phyloP scores from a whole-genome alignment of 2,888 invertebrate species.

The Drosophila niveifrons region DNA sequence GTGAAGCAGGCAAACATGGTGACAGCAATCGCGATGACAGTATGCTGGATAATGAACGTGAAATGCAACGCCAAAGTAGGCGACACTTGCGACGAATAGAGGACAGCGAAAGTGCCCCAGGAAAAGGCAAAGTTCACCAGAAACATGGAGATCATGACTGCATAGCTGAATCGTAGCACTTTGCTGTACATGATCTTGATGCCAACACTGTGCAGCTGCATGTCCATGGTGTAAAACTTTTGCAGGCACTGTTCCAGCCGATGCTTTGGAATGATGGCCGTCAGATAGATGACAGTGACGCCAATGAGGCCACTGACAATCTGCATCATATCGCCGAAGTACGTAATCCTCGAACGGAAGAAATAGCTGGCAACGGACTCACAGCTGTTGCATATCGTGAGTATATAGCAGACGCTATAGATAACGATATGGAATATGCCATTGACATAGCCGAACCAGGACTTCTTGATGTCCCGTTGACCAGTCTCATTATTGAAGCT shows the following conservation, averaged over 20 bases:
- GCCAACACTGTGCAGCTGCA: slow-evolving; percentile 77
- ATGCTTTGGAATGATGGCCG: slow-evolving; percentile 80
- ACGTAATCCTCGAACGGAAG: slow-evolving; percentile 82
- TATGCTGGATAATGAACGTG: slow-evolving; percentile 83
- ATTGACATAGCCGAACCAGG: slow-evolving; percentile 80
- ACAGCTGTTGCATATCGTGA: slow-evolving; percentile 79
- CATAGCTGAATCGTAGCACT: slow-evolving; percentile 78
- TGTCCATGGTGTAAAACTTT: slow-evolving; percentile 78
- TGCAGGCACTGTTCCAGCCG: slow-evolving; percentile 77
- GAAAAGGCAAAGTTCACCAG: slow-evolving; percentile 74
- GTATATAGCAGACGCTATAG: slow-evolving; percentile 76
- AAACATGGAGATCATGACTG: slow-evolving; percentile 70
- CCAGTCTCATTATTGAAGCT: slow-evolving; percentile 52
- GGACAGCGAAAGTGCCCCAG: slow-evolving; percentile 75
- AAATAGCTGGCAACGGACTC: slow-evolving; percentile 84
- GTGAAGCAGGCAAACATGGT: slow-evolving; percentile 76
- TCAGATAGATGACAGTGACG: slow-evolving; percentile 81
- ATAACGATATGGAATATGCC: slow-evolving; percentile 70
- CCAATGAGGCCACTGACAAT: slow-evolving; percentile 83
- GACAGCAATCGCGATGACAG: slow-evolving; percentile 79
- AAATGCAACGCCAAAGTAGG: slow-evolving; percentile 80
- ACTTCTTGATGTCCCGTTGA: slow-evolving; percentile 67
- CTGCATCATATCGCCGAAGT: slow-evolving; percentile 83
- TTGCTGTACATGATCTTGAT: slow-evolving; percentile 83
- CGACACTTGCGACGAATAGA: slow-evolving; percentile 68